These are phyloP conservation scores for Myopa testacea DNA, from an alignment of 2,888 invertebrate species.

Conservation along the genomic window DNA sequence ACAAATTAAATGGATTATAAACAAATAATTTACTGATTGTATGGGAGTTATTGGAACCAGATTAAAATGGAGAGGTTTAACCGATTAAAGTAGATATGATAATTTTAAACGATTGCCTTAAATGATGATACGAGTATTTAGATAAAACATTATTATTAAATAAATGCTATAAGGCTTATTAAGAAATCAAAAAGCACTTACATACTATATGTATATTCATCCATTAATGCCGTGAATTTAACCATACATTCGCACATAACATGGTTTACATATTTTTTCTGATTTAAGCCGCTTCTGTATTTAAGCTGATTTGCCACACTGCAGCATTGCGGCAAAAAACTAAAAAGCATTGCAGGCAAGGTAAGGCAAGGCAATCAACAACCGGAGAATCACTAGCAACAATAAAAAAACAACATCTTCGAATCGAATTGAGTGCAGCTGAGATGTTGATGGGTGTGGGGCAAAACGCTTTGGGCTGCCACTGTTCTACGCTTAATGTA, in stretches of 20 bases:
- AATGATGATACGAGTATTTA: too few relatives aligned
- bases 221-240: background rate
- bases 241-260: background rate
- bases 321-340: background rate
- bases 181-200: background rate
- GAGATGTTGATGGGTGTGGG: constrained; percentile 52
- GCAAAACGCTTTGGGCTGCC: constrained; percentile 53
- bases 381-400: background rate
- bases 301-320: constrained; percentile 38
- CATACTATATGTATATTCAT: background rate
- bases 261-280: background rate
- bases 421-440: constrained; percentile 15
- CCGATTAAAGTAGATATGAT: too few relatives aligned
- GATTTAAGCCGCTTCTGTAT: constrained; percentile 37
- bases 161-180: background rate
- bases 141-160: too few relatives aligned
- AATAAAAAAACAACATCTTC: constrained; percentile 33
- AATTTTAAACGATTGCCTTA: too few relatives aligned
- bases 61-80: too few relatives aligned
- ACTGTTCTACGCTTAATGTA: constrained; percentile 53
- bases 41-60: too few relatives aligned
- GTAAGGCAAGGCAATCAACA: constrained; percentile 13
- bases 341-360: constrained; percentile 35
- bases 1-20: too few relatives aligned
- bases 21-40: too few relatives aligned